phyloP scores from a whole-genome alignment of 2,797 vertebrate species.

The Semotilus atromaculatus region DNA sequence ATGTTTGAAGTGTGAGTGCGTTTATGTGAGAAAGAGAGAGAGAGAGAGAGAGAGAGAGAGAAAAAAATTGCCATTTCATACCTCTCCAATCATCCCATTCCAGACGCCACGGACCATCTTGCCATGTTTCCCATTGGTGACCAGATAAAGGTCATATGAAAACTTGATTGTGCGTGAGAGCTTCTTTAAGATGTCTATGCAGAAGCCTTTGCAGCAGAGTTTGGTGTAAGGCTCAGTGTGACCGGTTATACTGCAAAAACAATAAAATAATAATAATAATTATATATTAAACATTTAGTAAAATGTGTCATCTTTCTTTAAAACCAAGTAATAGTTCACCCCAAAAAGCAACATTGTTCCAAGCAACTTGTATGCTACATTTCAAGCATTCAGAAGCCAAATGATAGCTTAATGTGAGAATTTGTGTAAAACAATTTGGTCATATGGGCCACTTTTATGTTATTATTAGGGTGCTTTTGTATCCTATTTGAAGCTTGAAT shows the following conservation, averaged over 20 bases:
- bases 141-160: constrained; percentile 97
- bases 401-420: not conserved
- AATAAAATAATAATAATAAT: not conserved
- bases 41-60: not conserved
- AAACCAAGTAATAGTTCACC: not conserved
- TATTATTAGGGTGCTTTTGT: too few relatives aligned
- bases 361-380: not conserved
- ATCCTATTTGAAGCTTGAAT: not conserved
- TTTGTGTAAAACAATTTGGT: not conserved
- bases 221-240: constrained; percentile 91
- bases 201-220: constrained; percentile 98
- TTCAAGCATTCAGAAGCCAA: not conserved
- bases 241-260: constrained; percentile 74
- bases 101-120: constrained; percentile 93
- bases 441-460: not conserved
- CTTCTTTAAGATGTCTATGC: constrained; percentile 98
- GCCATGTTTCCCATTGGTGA: constrained; percentile 97
- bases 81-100: constrained; percentile 99
- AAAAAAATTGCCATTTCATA: constrained; percentile 65
- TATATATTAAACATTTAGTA: not conserved
- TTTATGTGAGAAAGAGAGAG: constrained; percentile 23
- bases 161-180: constrained; percentile 93
- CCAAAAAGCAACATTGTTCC: not conserved
- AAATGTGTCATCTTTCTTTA: not conserved
- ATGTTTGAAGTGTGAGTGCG: constrained; percentile 41